Evolutionary conservation across 2,113 vertebrate genomes (phyloP), one percentile per base, ranked within the genome.

Genomic region (Antechinus flavipes): DNA sequence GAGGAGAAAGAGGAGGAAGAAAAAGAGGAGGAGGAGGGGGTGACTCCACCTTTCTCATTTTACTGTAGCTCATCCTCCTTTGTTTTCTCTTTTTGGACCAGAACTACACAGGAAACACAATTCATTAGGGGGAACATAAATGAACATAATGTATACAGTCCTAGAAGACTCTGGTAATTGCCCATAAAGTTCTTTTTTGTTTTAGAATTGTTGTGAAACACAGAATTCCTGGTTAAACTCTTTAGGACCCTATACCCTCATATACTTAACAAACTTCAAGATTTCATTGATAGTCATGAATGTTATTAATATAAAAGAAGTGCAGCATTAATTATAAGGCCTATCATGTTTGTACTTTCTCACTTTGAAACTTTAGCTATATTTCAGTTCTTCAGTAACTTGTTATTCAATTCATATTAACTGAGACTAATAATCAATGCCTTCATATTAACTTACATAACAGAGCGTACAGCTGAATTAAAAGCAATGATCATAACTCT

Each of bases 361-460:
- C 90, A 92, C 92, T 84, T 1, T n/a, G 0, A n/a, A 94, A 94
- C 23, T 95, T 94, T 61, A 96, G 91, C 95, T 95, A 90, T 91
- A 61, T 97, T 96, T 97, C 93, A 96, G 93, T 95, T 95, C 97
- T 94, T 47, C 47, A 0, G 4, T 92, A 96, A 52, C 25, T 94
- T 27, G 56, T 92, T 97, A 96, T 50, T 92, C 5, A 92, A 47
- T 97, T 1, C 92, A 93, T 89, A 42, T 94, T 90, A 96, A 93
- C 22, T 54, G 93, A 24, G 30, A 91, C 25, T 95, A 91, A 46
- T 90, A 96, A 94, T 94, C 54, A 55, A 89, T 68, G 12, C 35
- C 95, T 98, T 90, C 49, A 95, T 90, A 93, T 94, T 95, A 93
- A 92, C 76, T 95, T 96, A 90, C 91, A 50, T 92, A 1, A 0